These are phyloP conservation scores for Whitmania pigra DNA, from an alignment of 1,140 invertebrate genomes.

Conservation along the genomic window DNA sequence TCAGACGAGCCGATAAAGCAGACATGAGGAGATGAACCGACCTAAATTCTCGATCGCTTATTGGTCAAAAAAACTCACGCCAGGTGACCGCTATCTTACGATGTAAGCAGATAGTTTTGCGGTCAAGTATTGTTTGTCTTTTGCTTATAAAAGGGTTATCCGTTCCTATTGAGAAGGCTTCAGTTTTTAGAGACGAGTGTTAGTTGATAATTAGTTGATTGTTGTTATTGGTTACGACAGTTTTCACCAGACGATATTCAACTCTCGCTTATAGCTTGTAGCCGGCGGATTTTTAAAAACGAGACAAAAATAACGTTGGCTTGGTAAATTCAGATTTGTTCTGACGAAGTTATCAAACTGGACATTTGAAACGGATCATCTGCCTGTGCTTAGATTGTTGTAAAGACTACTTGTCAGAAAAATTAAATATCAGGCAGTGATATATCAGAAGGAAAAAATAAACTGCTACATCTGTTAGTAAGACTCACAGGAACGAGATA, in stretches of 20 bases:
- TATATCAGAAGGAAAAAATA: neutral
- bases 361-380: neutral
- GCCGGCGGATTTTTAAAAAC: neutral
- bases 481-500: neutral
- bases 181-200: neutral
- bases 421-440: neutral
- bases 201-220: neutral
- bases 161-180: neutral
- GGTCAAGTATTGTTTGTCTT: neutral
- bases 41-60: neutral
- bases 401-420: neutral
- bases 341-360: neutral
- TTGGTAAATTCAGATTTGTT: neutral
- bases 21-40: no score
- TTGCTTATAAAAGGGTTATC: neutral
- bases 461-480: neutral
- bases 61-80: constrained; percentile 13
- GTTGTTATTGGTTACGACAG: neutral
- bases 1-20: no score
- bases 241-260: neutral
- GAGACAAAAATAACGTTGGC: neutral
- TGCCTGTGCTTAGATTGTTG: neutral
- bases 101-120: neutral
- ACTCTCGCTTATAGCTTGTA: no score
- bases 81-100: constrained; percentile 11